Base-by-base conservation (phyloP, 2,113 vertebrate species). In the Sturnira hondurensis region DNA sequence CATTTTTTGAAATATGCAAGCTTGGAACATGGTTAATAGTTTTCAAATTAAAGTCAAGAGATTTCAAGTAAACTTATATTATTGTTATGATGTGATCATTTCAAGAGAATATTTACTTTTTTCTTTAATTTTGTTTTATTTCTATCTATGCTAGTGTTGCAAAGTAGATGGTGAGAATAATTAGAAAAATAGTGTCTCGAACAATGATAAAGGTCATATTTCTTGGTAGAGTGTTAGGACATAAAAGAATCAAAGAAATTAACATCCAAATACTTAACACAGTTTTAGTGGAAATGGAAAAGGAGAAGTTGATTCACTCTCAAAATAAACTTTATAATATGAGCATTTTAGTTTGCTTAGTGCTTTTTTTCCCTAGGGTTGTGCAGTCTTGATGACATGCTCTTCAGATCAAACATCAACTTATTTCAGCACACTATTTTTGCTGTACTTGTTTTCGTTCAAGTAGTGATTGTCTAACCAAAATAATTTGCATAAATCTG, bases 91-190 rank as follows among this genome's bases (percentile, higher is more conserved):
- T 31, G 28, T 50, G n/a, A 38, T 38, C 11, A 93, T 74, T 89
- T 80, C 8, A 73, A 85, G 24, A 65, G 1, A 2, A 43, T 63
- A 83, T 84, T 47, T 83, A 43, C 41, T 81, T 52, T 91, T 56
- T 26, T 52, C 13, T 82, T 84, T 96, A 96, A 93, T 97, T 67
- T 94, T 88, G 82, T 92, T 63, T 93, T 97, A 97, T 93, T 96
- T 67, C 47, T 58, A 63, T 78, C 78, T 74, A 81, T 94, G 56
- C 54, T 26, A 81, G 43, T 16, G 0, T 20, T 31, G 5, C 86
- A 96, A 93, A 97, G 76, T 0, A 68, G 33, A 86, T 54, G 67
- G 61, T n/a, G 22, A 45, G 68, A 47, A 31, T 41, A 61, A 63
- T 86, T 92, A 63, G 84, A 33, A 91, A 76, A 84, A 73, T 73